These are phyloP conservation scores for Sinocyclocheilus rhinocerous DNA, from an alignment of 2,113 vertebrate species.

Conservation along the genomic window DNA sequence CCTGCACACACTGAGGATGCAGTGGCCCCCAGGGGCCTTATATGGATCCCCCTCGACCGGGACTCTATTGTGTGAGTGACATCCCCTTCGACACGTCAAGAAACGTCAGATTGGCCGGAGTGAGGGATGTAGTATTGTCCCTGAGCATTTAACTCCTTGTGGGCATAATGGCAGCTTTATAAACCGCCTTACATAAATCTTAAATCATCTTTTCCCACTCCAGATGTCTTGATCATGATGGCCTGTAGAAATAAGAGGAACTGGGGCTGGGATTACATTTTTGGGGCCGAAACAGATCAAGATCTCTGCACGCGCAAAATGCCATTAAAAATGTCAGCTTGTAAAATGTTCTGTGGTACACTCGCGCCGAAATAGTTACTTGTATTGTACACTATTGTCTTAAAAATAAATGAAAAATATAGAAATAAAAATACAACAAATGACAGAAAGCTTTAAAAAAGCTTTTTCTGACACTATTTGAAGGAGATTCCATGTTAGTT, in stretches of 20 bases:
- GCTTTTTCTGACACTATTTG: neutral
- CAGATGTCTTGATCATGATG: slow-evolving; percentile 75
- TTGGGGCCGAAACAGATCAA: neutral
- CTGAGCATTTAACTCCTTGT: slow-evolving; percentile 58
- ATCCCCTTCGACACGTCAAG: slow-evolving; percentile 70
- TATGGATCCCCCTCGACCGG: slow-evolving; percentile 62
- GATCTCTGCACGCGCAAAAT: neutral
- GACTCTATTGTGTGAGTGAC: slow-evolving; percentile 56
- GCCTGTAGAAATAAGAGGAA: slow-evolving; percentile 43
- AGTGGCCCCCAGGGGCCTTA: slow-evolving; percentile 66
- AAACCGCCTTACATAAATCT: slow-evolving; percentile 79
- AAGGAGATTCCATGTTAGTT: neutral
- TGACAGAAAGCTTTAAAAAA: too few relatives aligned
- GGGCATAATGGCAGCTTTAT: slow-evolving; percentile 57
- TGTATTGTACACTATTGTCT: too few relatives aligned
- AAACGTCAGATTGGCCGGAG: slow-evolving; percentile 65
- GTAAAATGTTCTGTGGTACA: neutral
- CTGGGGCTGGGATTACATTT: slow-evolving; percentile 15
- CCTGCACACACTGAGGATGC: slow-evolving; percentile 48
- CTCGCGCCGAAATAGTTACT: neutral
- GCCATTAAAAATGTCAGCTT: neutral
- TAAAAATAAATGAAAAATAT: too few relatives aligned
- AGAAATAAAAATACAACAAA: too few relatives aligned
- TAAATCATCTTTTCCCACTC: slow-evolving; percentile 76
- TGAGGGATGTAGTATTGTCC: slow-evolving; percentile 57